These are phyloP conservation scores for Cryptoblepharus egeriae DNA, from an alignment of 2,797 vertebrate genomes.

Conservation along the genomic window DNA sequence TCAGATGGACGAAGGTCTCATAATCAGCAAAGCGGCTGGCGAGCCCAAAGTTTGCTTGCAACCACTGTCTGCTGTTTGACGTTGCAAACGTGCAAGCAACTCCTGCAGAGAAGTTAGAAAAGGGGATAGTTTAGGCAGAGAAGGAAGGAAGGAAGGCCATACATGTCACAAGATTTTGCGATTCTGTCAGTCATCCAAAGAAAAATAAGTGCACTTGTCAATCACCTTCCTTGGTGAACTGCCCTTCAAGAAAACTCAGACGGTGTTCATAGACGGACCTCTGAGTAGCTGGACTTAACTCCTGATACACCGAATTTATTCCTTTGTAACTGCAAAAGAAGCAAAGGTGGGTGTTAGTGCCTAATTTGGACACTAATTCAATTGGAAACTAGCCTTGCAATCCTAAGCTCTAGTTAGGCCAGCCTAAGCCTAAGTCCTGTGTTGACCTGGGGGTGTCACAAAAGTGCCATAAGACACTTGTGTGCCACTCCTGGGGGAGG, in stretches of 20 bases:
- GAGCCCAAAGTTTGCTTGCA: constrained; percentile 39
- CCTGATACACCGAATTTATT: constrained; percentile 36
- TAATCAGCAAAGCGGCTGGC: constrained; percentile 32
- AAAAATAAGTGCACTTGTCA: too few relatives aligned
- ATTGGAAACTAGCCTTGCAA: too few relatives aligned
- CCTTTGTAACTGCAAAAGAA: constrained; percentile 45
- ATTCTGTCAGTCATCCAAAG: background rate
- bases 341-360: background rate
- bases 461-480: too few relatives aligned
- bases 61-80: constrained; percentile 30
- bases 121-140: too few relatives aligned
- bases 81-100: constrained; percentile 47
- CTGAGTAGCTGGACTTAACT: constrained; percentile 13
- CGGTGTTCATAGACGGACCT: constrained; percentile 29
- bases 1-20: constrained; percentile 25
- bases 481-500: too few relatives aligned
- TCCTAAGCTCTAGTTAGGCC: too few relatives aligned
- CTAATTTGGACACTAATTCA: too few relatives aligned
- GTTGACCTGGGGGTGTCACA: too few relatives aligned
- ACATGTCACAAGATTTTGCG: background rate
- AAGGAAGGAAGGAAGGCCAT: background rate
- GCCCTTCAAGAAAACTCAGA: constrained; percentile 39
- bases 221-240: constrained; percentile 53
- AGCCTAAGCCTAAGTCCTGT: too few relatives aligned
- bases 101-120: constrained; percentile 19